Base-by-base conservation (phyloP, 2,113 vertebrate species). In the Daphoenositta chrysoptera region DNA sequence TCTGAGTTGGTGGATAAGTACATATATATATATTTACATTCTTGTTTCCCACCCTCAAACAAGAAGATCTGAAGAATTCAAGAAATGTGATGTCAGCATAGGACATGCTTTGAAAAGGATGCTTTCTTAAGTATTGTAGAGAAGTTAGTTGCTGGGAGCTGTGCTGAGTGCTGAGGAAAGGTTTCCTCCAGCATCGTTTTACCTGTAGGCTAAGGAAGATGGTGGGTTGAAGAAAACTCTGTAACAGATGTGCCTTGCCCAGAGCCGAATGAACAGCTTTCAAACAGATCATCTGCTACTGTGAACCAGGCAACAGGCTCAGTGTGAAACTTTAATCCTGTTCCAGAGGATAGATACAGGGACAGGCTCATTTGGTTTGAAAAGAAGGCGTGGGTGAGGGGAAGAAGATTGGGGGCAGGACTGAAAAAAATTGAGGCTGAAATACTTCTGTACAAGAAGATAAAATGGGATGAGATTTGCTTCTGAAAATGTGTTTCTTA, bases 351-450 rank as follows among this genome's bases (percentile, higher is more conserved):
- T 15, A 80, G 89, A 42, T 53, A 39, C 40, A 47, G 15, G 58
- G 72, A 58, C 82, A 90, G 64, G 35, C 53, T 88, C 31, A n/a
- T 88, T 93, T 69, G 85, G n/a, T 94, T 79, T 91, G 90, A 75
- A 91, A 95, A 73, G 42, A 50, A 80, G 30, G 48, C 1, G 0
- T 80, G 64, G 60, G 79, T 77, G 85, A 83, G 57, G 53, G 83
- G 54, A 73, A 71, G 54, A 68, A 64, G 77, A 56, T 0, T 44
- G 50, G 47, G 80, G 48, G 3, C 80, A 84, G 40, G 20, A 68
- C 31, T 45, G 88, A 69, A 90, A 82, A 87, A 76, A 87, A 20
- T 2, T 75, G 24, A 68, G 15, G 31, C 48, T 17, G 11, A 39
- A 70, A 71, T 70, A 22, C n/a, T 71, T 79, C 64, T 39, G 6